Conservation (phyloP, 2,797 vertebrate species). For the Sebastes cheni region DNA sequence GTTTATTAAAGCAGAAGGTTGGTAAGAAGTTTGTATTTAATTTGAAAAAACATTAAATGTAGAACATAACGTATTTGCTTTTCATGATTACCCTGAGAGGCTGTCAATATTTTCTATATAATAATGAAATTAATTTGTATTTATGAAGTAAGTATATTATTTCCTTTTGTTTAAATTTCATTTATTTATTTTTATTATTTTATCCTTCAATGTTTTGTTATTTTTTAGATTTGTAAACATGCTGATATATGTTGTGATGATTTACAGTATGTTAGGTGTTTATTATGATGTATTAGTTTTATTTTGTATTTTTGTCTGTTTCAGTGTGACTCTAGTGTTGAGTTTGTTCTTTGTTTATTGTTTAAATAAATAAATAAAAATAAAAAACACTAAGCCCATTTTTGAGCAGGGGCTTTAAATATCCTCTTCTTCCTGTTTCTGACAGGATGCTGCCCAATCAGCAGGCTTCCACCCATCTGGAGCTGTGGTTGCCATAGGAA, state of each 20-base stretch:
- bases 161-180: neutral
- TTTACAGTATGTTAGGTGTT: neutral
- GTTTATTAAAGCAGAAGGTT: neutral
- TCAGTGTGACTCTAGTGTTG: neutral
- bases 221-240: neutral
- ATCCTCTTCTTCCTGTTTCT: neutral
- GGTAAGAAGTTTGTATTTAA: neutral
- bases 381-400: neutral
- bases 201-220: neutral
- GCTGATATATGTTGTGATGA: neutral
- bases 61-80: neutral
- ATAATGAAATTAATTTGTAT: neutral
- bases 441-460: constrained; percentile 94
- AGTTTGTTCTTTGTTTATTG: neutral
- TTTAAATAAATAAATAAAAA: neutral
- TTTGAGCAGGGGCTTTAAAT: neutral
- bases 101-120: neutral
- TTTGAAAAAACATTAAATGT: neutral
- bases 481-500: constrained; percentile 94
- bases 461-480: constrained; percentile 96
- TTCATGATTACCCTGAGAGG: neutral
- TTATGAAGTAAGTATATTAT: neutral
- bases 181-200: neutral
- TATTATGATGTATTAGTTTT: neutral
- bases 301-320: neutral